A percentile compares a stretch with the other conserved stretches of the same genome.
Conservation (phyloP, 1,140 invertebrate species). For the Apis cerana region DNA sequence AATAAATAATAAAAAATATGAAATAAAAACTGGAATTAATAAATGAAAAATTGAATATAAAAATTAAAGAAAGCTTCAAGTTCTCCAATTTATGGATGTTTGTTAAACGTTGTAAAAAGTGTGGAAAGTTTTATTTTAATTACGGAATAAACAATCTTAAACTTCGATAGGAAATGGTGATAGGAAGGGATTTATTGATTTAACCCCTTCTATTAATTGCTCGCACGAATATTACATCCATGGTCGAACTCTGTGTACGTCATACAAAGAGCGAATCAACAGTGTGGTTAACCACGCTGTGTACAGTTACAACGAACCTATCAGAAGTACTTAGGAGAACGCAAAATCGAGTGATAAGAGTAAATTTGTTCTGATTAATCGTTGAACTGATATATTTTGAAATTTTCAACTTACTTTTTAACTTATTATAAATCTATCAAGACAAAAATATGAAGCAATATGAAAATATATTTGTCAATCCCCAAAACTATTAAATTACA, state of each 20-base stretch:
- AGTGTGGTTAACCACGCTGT: slow-evolving; percentile 36
- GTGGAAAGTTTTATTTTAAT: no score
- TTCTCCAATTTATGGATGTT: no score
- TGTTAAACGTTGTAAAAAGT: no score
- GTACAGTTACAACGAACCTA: slow-evolving; percentile 35
- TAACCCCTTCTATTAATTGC: slow-evolving; percentile 31
- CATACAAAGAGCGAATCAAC: slow-evolving; percentile 41
- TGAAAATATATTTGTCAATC: no score
- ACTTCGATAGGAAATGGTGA: background rate
- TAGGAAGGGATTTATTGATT: slow-evolving; percentile 3
- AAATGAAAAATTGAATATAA: no score
- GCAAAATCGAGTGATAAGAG: slow-evolving; percentile 12
- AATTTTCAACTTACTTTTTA: background rate
- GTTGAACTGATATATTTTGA: background rate
- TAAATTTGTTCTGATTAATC: background rate
- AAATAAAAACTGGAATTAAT: no score
- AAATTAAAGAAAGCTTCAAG: no score
- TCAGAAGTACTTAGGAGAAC: slow-evolving; percentile 38
- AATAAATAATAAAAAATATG: no score
- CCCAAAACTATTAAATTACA: no score
- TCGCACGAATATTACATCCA: slow-evolving; percentile 32
- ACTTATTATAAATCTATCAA: no score
- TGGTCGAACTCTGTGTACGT: background rate
- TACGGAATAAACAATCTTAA: background rate
- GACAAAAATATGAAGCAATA: no score